Base-by-base conservation (phyloP, 2,888 invertebrate genomes). In the Oxycera nigricornis region DNA sequence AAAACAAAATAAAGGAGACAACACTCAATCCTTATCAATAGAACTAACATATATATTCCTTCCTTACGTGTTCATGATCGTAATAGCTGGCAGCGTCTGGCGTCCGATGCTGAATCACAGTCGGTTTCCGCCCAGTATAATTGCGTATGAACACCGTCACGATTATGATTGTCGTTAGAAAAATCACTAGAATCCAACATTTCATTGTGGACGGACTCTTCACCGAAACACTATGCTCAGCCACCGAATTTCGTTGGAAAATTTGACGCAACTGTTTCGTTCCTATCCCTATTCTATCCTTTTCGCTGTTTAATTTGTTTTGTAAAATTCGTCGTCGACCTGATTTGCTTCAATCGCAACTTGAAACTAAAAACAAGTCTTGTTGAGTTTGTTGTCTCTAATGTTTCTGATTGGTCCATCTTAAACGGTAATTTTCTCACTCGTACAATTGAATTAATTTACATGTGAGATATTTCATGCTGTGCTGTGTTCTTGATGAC, bases 1-100 rank as follows among this genome's bases (percentile, higher is more conserved):
- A n/a, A 83, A 39, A 77, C 9, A n/a, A 14, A 68, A 28, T 41
- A 39, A 46, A 17, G 14, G 17, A 35, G 11, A 62, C n/a, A 28
- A 62, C n/a, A 31, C 11, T 24, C 31, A 14, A 62, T 14, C 17
- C 17, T 50, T n/a, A 50, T n/a, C 6, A 30, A n/a, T n/a, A n/a
- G n/a, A n/a, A n/a, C n/a, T n/a, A n/a, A n/a, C n/a, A n/a, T n/a
- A n/a, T n/a, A n/a, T n/a, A n/a, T n/a, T n/a, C n/a, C n/a, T n/a
- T n/a, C n/a, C n/a, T n/a, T 86, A 94, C 95, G 83, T 94, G 91
- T 79, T 94, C 91, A 82, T 95, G 94, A 83, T 94, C 94, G 86
- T 95, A 95, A 84, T 95, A 95, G 83, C 93, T 92, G 83, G 94
- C 94, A 1, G 94, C 94, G 84, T 95, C 95, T 11, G 93, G 92